A percentile compares a stretch with the other conserved stretches of the same genome.
These are phyloP conservation scores for Pocillopora damicornis DNA, from an alignment of 64 coral and sea anemone genomes.

Conservation along the genomic window DNA sequence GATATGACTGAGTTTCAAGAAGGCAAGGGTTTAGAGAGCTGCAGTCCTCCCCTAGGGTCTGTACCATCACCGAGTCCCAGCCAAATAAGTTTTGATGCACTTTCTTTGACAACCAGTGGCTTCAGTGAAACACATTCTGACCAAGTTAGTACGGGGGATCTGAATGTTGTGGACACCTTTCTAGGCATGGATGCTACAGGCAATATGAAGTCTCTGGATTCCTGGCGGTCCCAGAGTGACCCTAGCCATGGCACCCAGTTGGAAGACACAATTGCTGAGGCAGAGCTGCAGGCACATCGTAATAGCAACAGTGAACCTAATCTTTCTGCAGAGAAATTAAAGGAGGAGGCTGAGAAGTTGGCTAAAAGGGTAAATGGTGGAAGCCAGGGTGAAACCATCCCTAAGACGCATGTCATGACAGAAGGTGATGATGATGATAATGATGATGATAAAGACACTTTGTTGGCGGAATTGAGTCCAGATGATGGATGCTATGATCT, in stretches of 20 bases:
- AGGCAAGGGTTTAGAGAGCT: conserved; percentile 49
- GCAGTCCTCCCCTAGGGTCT: conserved; percentile 37
- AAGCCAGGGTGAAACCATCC: conserved; percentile 27
- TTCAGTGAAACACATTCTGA: conserved; percentile 79
- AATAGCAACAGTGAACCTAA: conserved; percentile 88
- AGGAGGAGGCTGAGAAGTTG: conserved; percentile 68
- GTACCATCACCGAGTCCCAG: conserved; percentile 60
- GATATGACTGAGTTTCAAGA: conserved; percentile 20
- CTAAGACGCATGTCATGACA: background rate
- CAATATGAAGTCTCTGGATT: conserved; percentile 44
- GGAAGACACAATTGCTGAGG: conserved; percentile 69
- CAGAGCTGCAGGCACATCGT: conserved; percentile 67
- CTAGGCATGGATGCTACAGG: conserved; percentile 10
- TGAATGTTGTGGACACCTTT: conserved; percentile 33
- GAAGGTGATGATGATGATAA: conserved; percentile 19
- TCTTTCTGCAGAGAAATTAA: conserved; percentile 70
- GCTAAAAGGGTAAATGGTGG: conserved; percentile 57
- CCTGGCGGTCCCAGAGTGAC: conserved; percentile 85
- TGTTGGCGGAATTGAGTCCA: conserved; percentile 64
- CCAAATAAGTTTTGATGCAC: conserved; percentile 69
- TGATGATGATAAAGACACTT: conserved; percentile 60
- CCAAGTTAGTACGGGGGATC: conserved; percentile 64
- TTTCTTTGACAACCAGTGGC: conserved; percentile 88
- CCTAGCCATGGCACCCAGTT: conserved; percentile 63
- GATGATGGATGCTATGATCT: conserved; percentile 67